Base-by-base conservation (phyloP, 53 echinoderm and acorn worm genomes). In the Crossaster papposus region DNA sequence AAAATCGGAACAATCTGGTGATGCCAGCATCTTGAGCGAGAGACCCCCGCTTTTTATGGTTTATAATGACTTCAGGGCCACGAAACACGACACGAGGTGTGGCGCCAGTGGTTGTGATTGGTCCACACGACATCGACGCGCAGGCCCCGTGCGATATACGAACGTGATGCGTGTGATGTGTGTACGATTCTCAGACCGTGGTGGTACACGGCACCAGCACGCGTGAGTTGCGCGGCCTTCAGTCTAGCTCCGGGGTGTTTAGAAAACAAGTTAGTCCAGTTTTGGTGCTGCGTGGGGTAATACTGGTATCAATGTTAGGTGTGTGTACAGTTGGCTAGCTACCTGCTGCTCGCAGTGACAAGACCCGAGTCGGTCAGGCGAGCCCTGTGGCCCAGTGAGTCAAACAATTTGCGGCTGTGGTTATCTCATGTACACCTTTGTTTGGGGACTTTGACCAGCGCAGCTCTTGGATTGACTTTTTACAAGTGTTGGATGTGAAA, bases 61-160 rank as follows among this genome's bases (percentile, higher is more conserved):
- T 44, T 68, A 20, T 44, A 50, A 50, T 32, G 72, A 84, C 52
- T 62, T 30, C 36, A 36, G 51, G 84, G 84, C 38, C 72, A 38
- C 17, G 84, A 72, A 72, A 84, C 32, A 51, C 32, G 84, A 84
- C 36, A 84, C 72, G 65, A 84, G 84, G 84, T 65, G 84, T 72
- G 84, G 84, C 84, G 72, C 84, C 54, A 28, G 30, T 32, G 78
- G 70, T 20, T 70, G 84, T 84, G 84, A 84, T 84, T 84, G 84
- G 84, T 84, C 70, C 35, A 30, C n/a, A n/a, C n/a, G n/a, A n/a
- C n/a, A n/a, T n/a, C n/a, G n/a, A n/a, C n/a, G 32, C 17, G 24
- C 50, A 28, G 50, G 53, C 79, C 33, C 78, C 17, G 26, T 55
- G 52, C 81, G 55, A 31, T 37, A 9, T 22, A 68, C 68, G 24